Evolutionary conservation across 1,140 invertebrate genomes (phyloP).

Genomic region (Bombus waltoni): DNA sequence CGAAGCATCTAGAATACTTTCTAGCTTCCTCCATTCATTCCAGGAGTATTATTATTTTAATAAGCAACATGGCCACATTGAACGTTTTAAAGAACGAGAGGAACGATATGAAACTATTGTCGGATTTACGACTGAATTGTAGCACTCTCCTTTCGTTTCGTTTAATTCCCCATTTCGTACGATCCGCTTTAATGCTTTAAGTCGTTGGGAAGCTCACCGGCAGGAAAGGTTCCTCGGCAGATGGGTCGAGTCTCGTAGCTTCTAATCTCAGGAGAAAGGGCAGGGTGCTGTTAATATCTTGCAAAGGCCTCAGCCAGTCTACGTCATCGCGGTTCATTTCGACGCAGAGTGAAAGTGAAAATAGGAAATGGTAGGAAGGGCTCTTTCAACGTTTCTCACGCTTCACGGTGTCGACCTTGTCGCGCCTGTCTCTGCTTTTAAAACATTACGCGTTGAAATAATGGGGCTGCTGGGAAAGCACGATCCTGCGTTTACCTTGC

Average conservation of each 20-base stretch:
- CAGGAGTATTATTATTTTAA: too few relatives aligned
- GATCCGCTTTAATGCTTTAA: conserved; percentile 36
- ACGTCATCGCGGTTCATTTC: conserved; percentile 5
- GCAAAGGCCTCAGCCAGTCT: conserved; percentile 3
- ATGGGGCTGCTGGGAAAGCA: background rate
- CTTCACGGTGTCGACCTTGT: conserved; percentile 1
- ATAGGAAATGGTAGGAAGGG: background rate
- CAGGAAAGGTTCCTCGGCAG: background rate
- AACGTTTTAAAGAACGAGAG: too few relatives aligned
- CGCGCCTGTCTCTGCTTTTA: conserved; percentile 1
- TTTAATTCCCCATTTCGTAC: background rate
- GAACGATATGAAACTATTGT: too few relatives aligned
- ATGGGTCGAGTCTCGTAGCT: background rate
- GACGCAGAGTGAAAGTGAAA: conserved; percentile 20
- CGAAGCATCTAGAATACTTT: too few relatives aligned
- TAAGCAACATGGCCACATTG: too few relatives aligned
- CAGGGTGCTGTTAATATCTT: conserved; percentile 15
- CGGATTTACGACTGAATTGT: too few relatives aligned
- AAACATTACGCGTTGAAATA: background rate
- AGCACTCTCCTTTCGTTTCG: background rate
- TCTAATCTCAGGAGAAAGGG: conserved; percentile 13
- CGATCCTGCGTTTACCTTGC: background rate
- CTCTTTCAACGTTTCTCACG: background rate
- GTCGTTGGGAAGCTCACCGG: background rate
- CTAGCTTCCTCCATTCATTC: too few relatives aligned